Percentiles rank a stretch among this genome's conserved stretches.
Evolutionary conservation across 1,140 invertebrate genomes (phyloP).

Genomic region (Lutraria rhynchaena): DNA sequence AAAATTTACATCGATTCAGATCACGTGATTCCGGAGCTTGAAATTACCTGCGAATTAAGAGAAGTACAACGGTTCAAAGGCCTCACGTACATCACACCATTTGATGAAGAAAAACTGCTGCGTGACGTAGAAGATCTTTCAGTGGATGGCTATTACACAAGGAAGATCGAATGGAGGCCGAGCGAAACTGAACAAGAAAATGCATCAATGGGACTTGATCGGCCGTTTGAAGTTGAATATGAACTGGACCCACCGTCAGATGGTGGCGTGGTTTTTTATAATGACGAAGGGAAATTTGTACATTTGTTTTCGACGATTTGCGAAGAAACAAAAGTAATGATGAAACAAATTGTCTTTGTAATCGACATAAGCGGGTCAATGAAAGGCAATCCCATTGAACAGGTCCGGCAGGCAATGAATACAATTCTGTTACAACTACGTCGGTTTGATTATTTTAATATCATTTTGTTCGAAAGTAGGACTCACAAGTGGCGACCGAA

Average conservation of each 20-base stretch:
- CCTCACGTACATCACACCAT: constrained; percentile 7
- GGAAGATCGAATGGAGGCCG: constrained; percentile 12
- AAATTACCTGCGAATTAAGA: neutral
- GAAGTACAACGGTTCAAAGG: constrained; percentile 20
- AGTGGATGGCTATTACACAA: neutral
- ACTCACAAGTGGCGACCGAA: constrained; percentile 1
- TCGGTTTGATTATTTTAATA: constrained; percentile 23
- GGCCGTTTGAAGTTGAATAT: constrained; percentile 31
- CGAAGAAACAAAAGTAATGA: constrained; percentile 28
- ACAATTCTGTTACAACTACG: constrained; percentile 6
- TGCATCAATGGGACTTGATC: neutral
- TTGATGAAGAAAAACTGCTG: neutral
- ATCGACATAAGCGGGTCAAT: constrained; percentile 51
- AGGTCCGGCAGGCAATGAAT: constrained; percentile 30
- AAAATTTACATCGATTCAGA: constrained; percentile 17
- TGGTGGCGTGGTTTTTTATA: constrained; percentile 1
- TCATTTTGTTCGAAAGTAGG: constrained; percentile 11
- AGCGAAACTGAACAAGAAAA: constrained; percentile 1
- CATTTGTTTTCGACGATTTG: constrained; percentile 33
- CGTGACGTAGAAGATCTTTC: neutral
- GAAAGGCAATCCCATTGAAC: constrained; percentile 23
- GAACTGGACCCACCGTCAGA: neutral
- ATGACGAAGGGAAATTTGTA: neutral
- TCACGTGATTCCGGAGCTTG: constrained; percentile 1
- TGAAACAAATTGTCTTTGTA: constrained; percentile 39